Evolutionary conservation across 2,888 invertebrate species (phyloP).

Genomic region (Eupelmus urozonus): DNA sequence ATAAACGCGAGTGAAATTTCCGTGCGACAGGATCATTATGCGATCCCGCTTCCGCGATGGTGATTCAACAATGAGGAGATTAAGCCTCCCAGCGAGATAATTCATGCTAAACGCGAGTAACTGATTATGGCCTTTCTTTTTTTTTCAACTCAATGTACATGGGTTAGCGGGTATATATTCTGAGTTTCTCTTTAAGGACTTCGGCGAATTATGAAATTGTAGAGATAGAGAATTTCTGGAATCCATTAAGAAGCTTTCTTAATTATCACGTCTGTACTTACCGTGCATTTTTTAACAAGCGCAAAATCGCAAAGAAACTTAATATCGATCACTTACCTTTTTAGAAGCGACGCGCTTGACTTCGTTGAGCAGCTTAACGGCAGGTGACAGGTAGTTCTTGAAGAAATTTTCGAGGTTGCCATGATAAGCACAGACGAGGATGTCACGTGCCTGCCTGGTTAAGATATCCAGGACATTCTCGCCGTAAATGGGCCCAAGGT

Average conservation of each 20-base stretch:
- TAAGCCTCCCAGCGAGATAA: neutral
- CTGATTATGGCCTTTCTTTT: no score
- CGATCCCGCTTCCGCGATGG: conserved; percentile 32
- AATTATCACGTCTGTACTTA: no score
- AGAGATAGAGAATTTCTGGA: no score
- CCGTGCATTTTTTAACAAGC: no score
- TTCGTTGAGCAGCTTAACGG: conserved; percentile 79
- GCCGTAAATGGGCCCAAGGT: conserved; percentile 82
- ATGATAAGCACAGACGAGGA: conserved; percentile 83
- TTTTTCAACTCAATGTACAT: no score
- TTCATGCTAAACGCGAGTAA: no score
- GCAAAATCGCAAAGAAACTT: no score
- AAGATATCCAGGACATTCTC: conserved; percentile 81
- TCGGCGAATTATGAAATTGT: no score
- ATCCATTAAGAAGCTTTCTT: no score
- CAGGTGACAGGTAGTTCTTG: conserved; percentile 82
- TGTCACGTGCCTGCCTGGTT: conserved; percentile 84
- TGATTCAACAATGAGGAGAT: conserved; percentile 33
- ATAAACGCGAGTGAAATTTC: conserved; percentile 48
- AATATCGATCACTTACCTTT: conserved; percentile 44
- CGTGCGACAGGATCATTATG: conserved; percentile 43
- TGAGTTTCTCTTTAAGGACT: no score
- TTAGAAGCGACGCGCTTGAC: conserved; percentile 75
- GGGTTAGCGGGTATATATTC: no score
- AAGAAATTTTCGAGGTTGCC: conserved; percentile 83